Evolutionary conservation across 1,140 invertebrate genomes (phyloP).

Genomic region (Heliothis subflexa): DNA sequence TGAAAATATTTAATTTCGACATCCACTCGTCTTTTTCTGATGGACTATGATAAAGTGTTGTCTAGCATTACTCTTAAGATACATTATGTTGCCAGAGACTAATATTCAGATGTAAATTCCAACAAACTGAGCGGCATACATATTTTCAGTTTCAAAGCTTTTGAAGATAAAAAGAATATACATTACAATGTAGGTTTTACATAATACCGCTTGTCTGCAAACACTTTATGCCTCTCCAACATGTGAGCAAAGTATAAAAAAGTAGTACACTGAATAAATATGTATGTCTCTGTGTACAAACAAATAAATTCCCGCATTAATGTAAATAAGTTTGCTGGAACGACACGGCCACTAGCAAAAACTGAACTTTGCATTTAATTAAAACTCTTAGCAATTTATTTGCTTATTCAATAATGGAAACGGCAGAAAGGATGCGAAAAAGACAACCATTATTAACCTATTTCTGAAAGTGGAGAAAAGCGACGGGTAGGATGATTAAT

Average conservation of each 20-base stretch:
- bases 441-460: slow-evolving; percentile 76
- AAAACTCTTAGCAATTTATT: slow-evolving; percentile 67
- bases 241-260: slow-evolving; percentile 26
- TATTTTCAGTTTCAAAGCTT: neutral
- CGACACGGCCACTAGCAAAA: slow-evolving; percentile 41
- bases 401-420: slow-evolving; percentile 73
- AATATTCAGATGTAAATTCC: too few relatives aligned
- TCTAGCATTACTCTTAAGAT: too few relatives aligned
- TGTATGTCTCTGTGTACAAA: slow-evolving; percentile 11
- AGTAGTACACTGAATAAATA: slow-evolving; percentile 12
- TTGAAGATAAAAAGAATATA: neutral
- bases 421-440: slow-evolving; percentile 70
- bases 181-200: neutral
- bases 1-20: too few relatives aligned
- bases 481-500: slow-evolving; percentile 76
- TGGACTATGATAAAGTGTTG: too few relatives aligned
- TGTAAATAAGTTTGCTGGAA: slow-evolving; percentile 44
- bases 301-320: slow-evolving; percentile 40
- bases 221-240: neutral
- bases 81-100: too few relatives aligned
- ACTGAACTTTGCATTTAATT: slow-evolving; percentile 58
- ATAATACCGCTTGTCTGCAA: neutral
- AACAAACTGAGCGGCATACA: neutral
- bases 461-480: slow-evolving; percentile 72
- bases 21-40: too few relatives aligned